Evolutionary conservation across 2,888 invertebrate genomes (phyloP).

Genomic region (Andricus quercusramuli): DNA sequence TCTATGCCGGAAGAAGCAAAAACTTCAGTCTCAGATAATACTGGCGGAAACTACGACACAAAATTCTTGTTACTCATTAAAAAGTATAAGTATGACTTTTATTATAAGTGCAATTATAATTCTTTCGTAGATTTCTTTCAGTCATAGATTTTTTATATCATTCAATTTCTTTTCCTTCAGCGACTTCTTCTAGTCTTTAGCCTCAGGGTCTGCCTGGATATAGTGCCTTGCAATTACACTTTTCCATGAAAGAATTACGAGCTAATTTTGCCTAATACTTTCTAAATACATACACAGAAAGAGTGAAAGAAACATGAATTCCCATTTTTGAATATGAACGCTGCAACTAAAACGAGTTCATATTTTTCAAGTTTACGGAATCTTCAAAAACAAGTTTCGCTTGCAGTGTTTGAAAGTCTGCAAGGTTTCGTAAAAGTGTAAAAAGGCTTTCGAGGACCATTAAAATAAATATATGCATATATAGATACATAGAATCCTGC

Average conservation of each 20-base stretch:
- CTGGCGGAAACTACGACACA: slow-evolving; percentile 46
- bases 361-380: background rate
- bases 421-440: no score
- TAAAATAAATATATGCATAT: no score
- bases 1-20: slow-evolving; percentile 42
- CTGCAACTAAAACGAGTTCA: background rate
- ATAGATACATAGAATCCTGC: no score
- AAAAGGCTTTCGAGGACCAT: no score
- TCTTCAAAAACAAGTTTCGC: background rate
- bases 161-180: background rate
- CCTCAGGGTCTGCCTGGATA: background rate
- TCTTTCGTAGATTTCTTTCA: background rate
- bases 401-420: no score
- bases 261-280: background rate
- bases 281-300: background rate
- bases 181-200: background rate
- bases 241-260: background rate
- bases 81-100: background rate
- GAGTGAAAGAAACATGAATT: background rate
- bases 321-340: background rate
- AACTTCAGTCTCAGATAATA: slow-evolving; percentile 43
- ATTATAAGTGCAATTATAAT: no score
- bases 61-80: slow-evolving; percentile 38
- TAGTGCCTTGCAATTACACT: background rate
- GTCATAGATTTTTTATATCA: background rate